Evolutionary conservation across 2,888 invertebrate genomes (phyloP).

Genomic region (Nasonia oneida): DNA sequence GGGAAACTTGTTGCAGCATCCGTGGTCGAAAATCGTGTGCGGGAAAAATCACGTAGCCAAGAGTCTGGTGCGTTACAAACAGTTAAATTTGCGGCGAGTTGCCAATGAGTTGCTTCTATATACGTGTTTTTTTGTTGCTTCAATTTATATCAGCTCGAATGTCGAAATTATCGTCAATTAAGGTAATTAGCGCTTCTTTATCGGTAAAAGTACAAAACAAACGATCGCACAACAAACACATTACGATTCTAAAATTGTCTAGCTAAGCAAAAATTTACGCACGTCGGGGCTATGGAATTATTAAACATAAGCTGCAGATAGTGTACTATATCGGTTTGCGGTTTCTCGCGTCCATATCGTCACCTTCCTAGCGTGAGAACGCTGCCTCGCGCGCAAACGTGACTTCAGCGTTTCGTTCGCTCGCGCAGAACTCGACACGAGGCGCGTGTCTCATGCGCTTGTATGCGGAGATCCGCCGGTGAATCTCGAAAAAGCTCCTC

Average conservation of each 20-base stretch:
- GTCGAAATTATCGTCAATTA: background rate
- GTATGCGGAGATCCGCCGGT: background rate
- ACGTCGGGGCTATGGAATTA: background rate
- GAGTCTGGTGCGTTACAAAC: background rate
- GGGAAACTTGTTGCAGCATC: conserved; percentile 5
- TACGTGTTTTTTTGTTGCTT: too few relatives aligned
- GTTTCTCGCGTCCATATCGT: background rate
- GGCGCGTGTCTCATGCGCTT: background rate
- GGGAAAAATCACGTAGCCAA: conserved; percentile 11
- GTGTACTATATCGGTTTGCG: background rate
- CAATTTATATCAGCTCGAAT: background rate
- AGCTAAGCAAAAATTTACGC: background rate
- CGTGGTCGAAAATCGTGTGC: background rate
- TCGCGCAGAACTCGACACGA: background rate
- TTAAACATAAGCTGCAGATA: background rate
- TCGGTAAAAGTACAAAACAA: background rate
- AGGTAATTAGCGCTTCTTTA: too few relatives aligned
- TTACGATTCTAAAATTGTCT: background rate
- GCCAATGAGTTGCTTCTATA: background rate
- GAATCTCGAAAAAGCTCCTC: background rate
- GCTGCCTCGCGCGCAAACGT: background rate
- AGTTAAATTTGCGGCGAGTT: background rate
- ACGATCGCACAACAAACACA: background rate
- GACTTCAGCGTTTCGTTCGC: background rate
- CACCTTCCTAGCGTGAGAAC: background rate